These are phyloP conservation scores for Cantharis nigra DNA, from an alignment of 2,888 invertebrate genomes.

Conservation along the genomic window DNA sequence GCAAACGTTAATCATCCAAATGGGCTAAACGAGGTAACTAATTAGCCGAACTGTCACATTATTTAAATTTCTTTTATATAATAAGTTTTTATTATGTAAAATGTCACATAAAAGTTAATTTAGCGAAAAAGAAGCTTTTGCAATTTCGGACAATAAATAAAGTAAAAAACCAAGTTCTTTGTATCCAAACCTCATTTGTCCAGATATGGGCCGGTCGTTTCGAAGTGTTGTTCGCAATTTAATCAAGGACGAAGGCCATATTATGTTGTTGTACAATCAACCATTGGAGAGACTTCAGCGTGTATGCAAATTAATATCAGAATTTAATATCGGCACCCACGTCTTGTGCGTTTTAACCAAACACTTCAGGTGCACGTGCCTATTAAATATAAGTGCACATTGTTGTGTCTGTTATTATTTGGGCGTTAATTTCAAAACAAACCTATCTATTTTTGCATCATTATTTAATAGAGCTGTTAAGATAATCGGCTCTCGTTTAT, in stretches of 20 bases:
- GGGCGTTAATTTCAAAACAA: conserved; percentile 7
- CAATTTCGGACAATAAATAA: neutral
- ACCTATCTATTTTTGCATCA: neutral
- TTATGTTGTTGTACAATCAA: conserved; percentile 27
- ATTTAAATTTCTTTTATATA: neutral
- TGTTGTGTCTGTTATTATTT: conserved; percentile 1
- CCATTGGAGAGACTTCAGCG: conserved; percentile 25
- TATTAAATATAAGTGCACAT: neutral
- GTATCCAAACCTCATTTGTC: conserved; percentile 11
- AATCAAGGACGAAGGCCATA: conserved; percentile 32
- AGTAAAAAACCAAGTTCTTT: neutral
- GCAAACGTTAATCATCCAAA: neutral
- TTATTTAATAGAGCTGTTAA: neutral
- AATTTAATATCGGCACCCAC: conserved; percentile 27
- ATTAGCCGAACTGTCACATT: neutral
- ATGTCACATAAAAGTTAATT: neutral
- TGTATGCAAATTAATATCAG: conserved; percentile 30
- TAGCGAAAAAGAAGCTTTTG: neutral
- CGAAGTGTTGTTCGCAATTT: conserved; percentile 20
- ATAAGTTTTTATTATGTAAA: neutral
- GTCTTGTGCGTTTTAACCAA: conserved; percentile 28
- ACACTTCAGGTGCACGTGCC: conserved; percentile 17
- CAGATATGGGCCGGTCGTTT: conserved; percentile 28
- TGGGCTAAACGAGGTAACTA: neutral
- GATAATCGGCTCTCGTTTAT: neutral